Evolutionary conservation across 2,797 vertebrate genomes (phyloP).

Genomic region (Chelidonichthys spinosus): DNA sequence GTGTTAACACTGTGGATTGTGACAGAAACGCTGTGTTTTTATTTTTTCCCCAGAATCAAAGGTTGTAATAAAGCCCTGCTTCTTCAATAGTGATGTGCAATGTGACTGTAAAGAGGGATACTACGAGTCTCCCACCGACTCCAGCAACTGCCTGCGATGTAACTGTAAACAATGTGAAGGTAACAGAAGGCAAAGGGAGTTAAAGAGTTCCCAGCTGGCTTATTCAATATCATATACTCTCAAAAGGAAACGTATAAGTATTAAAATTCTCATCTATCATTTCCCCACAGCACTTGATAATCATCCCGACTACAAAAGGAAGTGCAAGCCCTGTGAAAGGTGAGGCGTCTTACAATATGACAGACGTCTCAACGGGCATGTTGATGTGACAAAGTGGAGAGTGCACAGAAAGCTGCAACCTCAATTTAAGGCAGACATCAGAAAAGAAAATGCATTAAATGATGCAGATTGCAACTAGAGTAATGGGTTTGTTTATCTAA

Average conservation of each 20-base stretch:
- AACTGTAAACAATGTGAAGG: accelerated
- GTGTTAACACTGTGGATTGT: not conserved
- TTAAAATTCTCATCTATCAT: not conserved
- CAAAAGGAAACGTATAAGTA: not conserved
- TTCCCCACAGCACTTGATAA: not conserved
- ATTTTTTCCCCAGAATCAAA: not conserved
- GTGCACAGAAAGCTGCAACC: not conserved
- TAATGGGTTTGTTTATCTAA: too few relatives aligned
- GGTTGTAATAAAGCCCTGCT: slow-evolving; percentile 22
- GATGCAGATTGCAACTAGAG: too few relatives aligned
- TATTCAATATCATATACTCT: not conserved
- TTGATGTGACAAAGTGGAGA: not conserved
- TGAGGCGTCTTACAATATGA: slow-evolving; percentile 28
- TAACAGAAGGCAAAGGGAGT: slow-evolving; percentile 35
- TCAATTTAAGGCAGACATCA: not conserved
- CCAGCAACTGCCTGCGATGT: accelerated
- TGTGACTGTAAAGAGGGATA: slow-evolving; percentile 59
- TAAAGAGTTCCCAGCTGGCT: not conserved
- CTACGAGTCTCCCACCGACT: slow-evolving; percentile 4
- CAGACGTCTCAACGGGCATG: not conserved
- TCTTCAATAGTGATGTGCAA: not conserved
- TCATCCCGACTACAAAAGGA: accelerated
- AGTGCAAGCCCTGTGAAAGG: slow-evolving; percentile 33
- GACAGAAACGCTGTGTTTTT: slow-evolving; percentile 8
- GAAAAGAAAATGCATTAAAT: not conserved